A percentile compares a stretch with the other conserved stretches of the same genome.
These are phyloP conservation scores for Eueides isabella DNA, from an alignment of 1,140 invertebrate genomes.

Conservation along the genomic window DNA sequence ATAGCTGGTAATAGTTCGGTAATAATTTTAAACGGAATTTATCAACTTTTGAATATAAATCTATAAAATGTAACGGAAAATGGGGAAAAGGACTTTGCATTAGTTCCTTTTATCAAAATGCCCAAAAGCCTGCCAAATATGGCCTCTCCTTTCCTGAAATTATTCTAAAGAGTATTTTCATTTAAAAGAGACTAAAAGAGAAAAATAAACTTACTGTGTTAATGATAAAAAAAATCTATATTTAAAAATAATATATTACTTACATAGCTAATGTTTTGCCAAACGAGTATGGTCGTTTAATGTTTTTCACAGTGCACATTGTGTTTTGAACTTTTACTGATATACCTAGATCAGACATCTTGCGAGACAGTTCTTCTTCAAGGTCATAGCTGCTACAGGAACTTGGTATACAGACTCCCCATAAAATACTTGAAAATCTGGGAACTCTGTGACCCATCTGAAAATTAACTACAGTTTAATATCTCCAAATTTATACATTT, in stretches of 20 bases:
- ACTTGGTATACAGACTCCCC: constrained; percentile 85
- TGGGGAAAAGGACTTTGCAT: too few relatives aligned
- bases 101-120: too few relatives aligned
- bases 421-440: constrained; percentile 84
- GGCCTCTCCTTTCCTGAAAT: too few relatives aligned
- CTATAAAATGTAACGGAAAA: too few relatives aligned
- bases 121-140: too few relatives aligned
- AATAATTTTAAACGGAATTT: too few relatives aligned
- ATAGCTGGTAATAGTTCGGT: too few relatives aligned
- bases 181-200: too few relatives aligned
- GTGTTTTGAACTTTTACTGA: constrained; percentile 66
- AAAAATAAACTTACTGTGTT: not conserved
- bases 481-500: not conserved
- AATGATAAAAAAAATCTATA: not conserved
- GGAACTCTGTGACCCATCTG: constrained; percentile 86
- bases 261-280: constrained; percentile 75
- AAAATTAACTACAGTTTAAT: constrained; percentile 39
- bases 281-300: constrained; percentile 66
- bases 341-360: constrained; percentile 55
- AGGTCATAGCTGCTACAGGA: constrained; percentile 83
- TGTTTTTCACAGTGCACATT: constrained; percentile 70
- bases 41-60: too few relatives aligned
- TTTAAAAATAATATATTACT: constrained; percentile 39
- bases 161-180: too few relatives aligned
- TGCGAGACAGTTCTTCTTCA: constrained; percentile 75